Evolutionary conservation across 2,113 vertebrate genomes (phyloP), one percentile per base, ranked within the genome.

Genomic region (Philantomba maxwellii): DNA sequence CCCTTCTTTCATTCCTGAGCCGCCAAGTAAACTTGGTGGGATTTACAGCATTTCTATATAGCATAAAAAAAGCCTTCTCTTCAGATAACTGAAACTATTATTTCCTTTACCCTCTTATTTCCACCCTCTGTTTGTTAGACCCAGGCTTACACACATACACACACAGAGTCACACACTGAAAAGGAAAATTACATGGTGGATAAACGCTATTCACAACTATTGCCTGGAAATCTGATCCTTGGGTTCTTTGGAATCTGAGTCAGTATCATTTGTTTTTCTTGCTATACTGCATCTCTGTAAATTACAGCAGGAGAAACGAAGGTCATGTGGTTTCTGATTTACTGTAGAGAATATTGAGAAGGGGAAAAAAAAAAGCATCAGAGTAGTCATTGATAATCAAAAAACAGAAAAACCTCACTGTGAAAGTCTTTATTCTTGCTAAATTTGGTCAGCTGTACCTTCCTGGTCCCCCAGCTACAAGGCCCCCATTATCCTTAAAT

Each of bases 171-270:
- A 43, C 60, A 80, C 7, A 30, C 43, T 83, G 60, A 82, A 93
- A 85, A 84, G 66, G 66, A 95, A 53, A 93, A 94, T 85, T 51
- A 92, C 75, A 92, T 70, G 96, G 81, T 98, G 95, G 98, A 95
- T 95, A 97, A 98, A 97, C 93, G 96, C 77, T 95, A 75, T 94
- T 98, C 89, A 94, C 84, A 97, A 36, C 85, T 90, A 87, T 82
- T 82, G 82, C 96, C 92, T 95, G 85, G 91, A 94, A 96, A 97
- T 97, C 78, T 83, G 97, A 98, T 75, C 94, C 91, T 89, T 77
- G 86, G 97, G 87, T 83, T 81, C 78, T 88, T 55, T 83, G 95
- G 78, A 97, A 91, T 88, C 80, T 47, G 60, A 93, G 77, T 77
- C 12, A 39, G 45, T n/a, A 15, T 87, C 64, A 57, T 87, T 97